A percentile compares a stretch with the other conserved stretches of the same genome.
phyloP scores from a whole-genome alignment of 2,888 invertebrate species.

The Asteroscopus sphinx region DNA sequence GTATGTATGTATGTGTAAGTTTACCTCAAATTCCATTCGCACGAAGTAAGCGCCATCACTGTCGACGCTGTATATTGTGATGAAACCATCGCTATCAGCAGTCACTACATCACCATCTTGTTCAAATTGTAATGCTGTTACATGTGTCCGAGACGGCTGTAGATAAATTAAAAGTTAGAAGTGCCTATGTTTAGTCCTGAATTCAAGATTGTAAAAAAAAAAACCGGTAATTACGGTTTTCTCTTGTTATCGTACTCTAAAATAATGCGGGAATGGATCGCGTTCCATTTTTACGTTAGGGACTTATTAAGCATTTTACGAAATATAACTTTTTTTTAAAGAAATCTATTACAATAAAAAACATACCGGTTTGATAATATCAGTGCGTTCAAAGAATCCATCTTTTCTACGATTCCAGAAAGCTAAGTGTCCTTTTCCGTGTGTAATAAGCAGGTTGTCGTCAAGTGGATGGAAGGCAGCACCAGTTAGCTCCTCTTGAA shows the following conservation, averaged over 20 bases:
- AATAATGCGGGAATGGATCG: constrained; percentile 37
- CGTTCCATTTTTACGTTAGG: constrained; percentile 21
- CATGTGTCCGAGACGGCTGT: constrained; percentile 95
- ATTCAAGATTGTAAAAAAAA: no score
- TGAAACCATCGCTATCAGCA: constrained; percentile 97
- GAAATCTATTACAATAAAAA: neutral
- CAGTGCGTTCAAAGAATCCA: constrained; percentile 96
- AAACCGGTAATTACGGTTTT: constrained; percentile 22
- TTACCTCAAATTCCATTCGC: constrained; percentile 95
- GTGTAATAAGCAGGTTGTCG: constrained; percentile 97
- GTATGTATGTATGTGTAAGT: no score
- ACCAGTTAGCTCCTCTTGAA: constrained; percentile 96
- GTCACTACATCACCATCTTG: constrained; percentile 97
- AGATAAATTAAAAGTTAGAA: constrained; percentile 30
- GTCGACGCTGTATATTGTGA: constrained; percentile 97
- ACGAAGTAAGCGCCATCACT: constrained; percentile 97
- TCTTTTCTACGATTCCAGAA: constrained; percentile 98
- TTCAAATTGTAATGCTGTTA: constrained; percentile 96
- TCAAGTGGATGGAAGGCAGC: constrained; percentile 97
- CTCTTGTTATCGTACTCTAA: constrained; percentile 19
- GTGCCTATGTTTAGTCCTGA: no score
- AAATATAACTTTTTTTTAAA: constrained; percentile 5
- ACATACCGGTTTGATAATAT: constrained; percentile 95
- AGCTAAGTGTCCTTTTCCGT: constrained; percentile 96
- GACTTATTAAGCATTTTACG: constrained; percentile 32